These are phyloP conservation scores for Petrosia ficiformis DNA, from an alignment of 37 sponge, comb jelly and placozoan genomes.

Conservation along the genomic window DNA sequence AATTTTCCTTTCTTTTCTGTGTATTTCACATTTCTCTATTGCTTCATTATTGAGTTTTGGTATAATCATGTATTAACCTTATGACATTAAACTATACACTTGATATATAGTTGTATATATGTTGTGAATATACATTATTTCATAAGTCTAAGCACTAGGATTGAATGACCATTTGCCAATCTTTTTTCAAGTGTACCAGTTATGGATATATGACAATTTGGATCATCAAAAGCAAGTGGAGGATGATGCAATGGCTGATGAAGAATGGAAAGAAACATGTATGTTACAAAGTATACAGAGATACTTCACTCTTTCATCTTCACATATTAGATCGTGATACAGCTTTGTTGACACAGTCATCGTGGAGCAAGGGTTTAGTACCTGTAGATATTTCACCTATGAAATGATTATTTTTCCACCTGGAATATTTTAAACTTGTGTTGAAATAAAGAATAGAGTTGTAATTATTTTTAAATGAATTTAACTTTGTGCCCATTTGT, in stretches of 20 bases:
- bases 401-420: constrained; percentile 2
- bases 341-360: neutral
- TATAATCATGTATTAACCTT: no score
- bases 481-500: no score
- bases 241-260: neutral
- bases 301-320: neutral
- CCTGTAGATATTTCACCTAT: constrained; percentile 22
- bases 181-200: constrained; percentile 9
- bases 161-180: neutral
- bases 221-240: constrained; percentile 12
- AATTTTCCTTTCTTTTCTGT: no score
- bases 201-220: constrained; percentile 30
- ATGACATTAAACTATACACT: no score
- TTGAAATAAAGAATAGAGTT: neutral
- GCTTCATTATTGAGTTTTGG: no score
- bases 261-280: constrained; percentile 45
- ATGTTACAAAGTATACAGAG: neutral
- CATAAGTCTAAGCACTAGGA: constrained; percentile 11
- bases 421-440: neutral
- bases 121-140: no score
- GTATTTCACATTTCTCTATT: no score
- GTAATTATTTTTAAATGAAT: no score
- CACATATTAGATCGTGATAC: constrained; percentile 11
- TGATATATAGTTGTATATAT: no score
- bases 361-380: neutral